Evolutionary conservation across 2,888 invertebrate species (phyloP).

Genomic region (Helobdella robusta): DNA sequence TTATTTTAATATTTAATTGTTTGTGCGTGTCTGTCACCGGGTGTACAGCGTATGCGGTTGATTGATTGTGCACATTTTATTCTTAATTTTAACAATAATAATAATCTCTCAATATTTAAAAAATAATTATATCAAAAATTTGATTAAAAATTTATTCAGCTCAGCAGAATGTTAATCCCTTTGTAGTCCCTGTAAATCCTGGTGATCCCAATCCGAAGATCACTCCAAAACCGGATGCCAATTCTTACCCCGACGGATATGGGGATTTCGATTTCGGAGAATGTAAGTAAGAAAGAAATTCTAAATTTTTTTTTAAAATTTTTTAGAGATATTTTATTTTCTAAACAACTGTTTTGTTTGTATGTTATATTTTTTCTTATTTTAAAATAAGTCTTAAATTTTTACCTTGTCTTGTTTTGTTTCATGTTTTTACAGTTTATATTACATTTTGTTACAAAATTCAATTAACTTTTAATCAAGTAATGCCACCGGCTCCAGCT

Average conservation of each 20-base stretch:
- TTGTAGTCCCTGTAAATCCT: background rate
- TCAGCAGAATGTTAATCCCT: constrained; percentile 10
- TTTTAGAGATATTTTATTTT: no score
- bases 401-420: background rate
- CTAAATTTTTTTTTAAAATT: background rate
- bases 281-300: background rate
- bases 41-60: no score
- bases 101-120: no score
- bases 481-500: constrained; percentile 9
- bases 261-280: constrained; percentile 24
- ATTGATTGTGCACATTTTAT: no score
- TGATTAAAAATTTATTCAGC: no score
- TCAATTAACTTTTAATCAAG: background rate
- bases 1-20: no score
- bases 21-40: no score
- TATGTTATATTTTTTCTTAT: background rate
- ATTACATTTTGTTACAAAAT: background rate
- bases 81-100: no score
- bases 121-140: no score
- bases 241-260: background rate
- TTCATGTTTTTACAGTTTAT: background rate
- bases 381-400: background rate
- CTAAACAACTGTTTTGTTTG: background rate
- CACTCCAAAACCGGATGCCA: background rate
- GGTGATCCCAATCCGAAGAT: background rate